Evolutionary conservation across 2,113 vertebrate species (phyloP).

Genomic region (Australoheros scitulus): DNA sequence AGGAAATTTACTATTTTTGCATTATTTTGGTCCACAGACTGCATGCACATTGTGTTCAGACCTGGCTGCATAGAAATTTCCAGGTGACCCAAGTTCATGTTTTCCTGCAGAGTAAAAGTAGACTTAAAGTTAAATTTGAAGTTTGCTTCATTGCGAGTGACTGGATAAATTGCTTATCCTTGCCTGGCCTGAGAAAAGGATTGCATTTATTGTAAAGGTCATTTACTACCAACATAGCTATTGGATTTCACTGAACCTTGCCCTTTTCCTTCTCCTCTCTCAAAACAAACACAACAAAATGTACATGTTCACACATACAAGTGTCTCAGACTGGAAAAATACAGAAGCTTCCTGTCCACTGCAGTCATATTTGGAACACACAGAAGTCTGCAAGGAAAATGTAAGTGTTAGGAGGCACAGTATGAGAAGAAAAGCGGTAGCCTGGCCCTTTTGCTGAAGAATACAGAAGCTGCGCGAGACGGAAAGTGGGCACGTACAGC

Average conservation of each 20-base stretch:
- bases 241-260: conserved; percentile 43
- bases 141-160: conserved; percentile 38
- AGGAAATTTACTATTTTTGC: background rate
- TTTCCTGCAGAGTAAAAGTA: conserved; percentile 33
- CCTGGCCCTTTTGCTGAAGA: conserved; percentile 18
- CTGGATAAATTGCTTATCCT: conserved; percentile 43
- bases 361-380: conserved; percentile 13
- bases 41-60: background rate
- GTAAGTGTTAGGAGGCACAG: background rate
- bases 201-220: conserved; percentile 59
- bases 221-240: conserved; percentile 40
- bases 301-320: background rate
- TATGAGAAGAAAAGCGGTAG: background rate
- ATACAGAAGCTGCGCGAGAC: conserved; percentile 3
- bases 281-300: conserved; percentile 7
- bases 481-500: conserved; percentile 10
- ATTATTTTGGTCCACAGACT: conserved; percentile 2
- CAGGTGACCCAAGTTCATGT: conserved; percentile 30
- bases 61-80: conserved; percentile 12
- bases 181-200: conserved; percentile 9
- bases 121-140: conserved; percentile 22
- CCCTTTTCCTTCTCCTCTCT: conserved; percentile 22
- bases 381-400: conserved; percentile 9
- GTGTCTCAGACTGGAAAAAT: background rate
- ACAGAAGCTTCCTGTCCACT: background rate